These are phyloP conservation scores for Alethe castanea DNA, from an alignment of 2,113 vertebrate species.

Conservation along the genomic window DNA sequence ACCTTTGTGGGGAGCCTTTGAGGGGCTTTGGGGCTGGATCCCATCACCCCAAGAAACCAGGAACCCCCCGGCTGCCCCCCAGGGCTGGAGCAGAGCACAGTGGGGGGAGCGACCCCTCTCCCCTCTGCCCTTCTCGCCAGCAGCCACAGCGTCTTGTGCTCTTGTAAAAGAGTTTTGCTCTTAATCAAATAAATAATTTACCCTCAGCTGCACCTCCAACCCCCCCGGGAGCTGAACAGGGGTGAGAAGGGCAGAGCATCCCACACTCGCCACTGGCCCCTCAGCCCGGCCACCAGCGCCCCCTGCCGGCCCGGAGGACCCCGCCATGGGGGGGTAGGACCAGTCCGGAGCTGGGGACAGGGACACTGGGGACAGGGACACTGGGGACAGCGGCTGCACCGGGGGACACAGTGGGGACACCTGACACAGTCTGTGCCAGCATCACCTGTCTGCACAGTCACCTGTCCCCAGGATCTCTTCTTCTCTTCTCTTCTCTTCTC, in stretches of 20 bases:
- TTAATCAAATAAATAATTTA: not conserved
- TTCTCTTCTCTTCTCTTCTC: not conserved
- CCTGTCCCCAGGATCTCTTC: not conserved
- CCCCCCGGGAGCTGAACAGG: not conserved
- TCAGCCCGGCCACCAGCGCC: not conserved
- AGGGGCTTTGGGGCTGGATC: not conserved
- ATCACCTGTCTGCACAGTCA: not conserved
- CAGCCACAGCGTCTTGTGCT: not conserved
- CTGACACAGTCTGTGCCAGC: not conserved
- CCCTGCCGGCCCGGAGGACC: not conserved
- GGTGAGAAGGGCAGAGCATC: not conserved
- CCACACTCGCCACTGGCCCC: not conserved
- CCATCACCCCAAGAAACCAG: rapidly evolving
- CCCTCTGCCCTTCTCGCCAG: not conserved
- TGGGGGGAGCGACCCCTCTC: rapidly evolving
- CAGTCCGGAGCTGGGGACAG: not conserved
- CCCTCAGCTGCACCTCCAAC: not conserved
- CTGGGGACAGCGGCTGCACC: not conserved
- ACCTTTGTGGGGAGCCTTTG: rapidly evolving
- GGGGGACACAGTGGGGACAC: not conserved
- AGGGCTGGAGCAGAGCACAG: not conserved
- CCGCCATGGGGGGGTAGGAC: not conserved
- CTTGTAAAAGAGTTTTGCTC: slow-evolving; percentile 12
- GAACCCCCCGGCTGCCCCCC: rapidly evolving
- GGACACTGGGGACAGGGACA: not conserved